Conservation (phyloP, 2,113 vertebrate genomes). For the Seriola dumerili region DNA sequence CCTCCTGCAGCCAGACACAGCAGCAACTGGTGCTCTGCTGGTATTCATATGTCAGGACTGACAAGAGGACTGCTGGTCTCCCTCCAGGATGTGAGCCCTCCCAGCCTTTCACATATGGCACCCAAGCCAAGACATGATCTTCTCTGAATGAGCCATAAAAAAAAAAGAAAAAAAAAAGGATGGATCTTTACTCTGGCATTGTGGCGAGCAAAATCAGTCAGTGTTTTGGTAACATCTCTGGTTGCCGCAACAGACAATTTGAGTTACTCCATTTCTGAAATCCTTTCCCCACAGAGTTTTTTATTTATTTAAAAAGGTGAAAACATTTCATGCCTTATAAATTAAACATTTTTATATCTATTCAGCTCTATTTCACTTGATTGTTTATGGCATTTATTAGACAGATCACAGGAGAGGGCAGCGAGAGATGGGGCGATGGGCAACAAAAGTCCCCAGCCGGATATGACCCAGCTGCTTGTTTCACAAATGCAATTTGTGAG, state of each 20-base stretch:
- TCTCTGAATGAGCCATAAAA: neutral
- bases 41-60: constrained; percentile 46
- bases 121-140: neutral
- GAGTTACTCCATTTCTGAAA: neutral
- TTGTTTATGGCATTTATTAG: neutral
- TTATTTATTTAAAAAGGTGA: no score
- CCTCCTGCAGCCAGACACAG: neutral
- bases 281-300: no score
- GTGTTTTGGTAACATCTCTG: neutral
- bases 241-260: no score
- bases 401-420: neutral
- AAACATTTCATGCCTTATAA: neutral
- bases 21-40: constrained; percentile 44
- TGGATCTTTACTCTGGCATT: neutral
- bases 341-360: no score
- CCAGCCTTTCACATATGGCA: constrained; percentile 4
- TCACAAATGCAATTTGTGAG: constrained; percentile 2
- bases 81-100: neutral
- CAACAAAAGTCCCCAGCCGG: no score
- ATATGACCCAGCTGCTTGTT: no score
- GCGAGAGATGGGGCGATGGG: no score
- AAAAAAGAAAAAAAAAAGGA: no score
- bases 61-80: constrained; percentile 14
- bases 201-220: neutral
- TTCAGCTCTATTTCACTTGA: no score